Percentiles rank a stretch among this genome's conserved stretches.
These are phyloP conservation scores for Lasius fuliginosus DNA, from an alignment of 2,888 invertebrate species.

Conservation along the genomic window DNA sequence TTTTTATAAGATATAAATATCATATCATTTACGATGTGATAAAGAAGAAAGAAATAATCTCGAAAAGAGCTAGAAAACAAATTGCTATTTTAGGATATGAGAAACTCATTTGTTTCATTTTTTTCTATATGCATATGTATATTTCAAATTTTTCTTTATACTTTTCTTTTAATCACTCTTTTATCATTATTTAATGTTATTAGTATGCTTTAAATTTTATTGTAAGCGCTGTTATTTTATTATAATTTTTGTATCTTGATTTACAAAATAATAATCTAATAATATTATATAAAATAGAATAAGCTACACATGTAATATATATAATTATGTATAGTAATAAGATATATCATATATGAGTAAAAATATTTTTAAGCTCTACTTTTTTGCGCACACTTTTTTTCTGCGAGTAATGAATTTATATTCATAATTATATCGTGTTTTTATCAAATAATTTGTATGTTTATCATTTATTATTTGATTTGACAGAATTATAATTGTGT, in stretches of 20 bases:
- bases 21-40: not conserved
- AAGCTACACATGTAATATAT: constrained; percentile 35
- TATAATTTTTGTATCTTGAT: constrained; percentile 25
- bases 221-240: constrained; percentile 15
- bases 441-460: not conserved
- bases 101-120: not conserved
- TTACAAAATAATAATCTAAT: not conserved
- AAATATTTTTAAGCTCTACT: constrained; percentile 43
- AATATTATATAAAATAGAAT: constrained; percentile 22
- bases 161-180: not conserved
- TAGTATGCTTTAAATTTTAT: constrained; percentile 11
- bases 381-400: constrained; percentile 18
- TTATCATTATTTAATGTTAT: constrained; percentile 33
- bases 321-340: constrained; percentile 44
- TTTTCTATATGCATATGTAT: not conserved
- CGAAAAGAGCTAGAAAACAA: not conserved
- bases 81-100: not conserved
- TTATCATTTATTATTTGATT: constrained; percentile 31
- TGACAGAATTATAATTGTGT: not conserved
- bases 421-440: constrained; percentile 32
- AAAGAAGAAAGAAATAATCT: not conserved
- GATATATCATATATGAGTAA: constrained; percentile 35
- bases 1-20: constrained; percentile 22
- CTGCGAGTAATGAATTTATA: constrained; percentile 45
- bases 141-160: constrained; percentile 21